These are phyloP conservation scores for Paramormyrops kingsleyae DNA, from an alignment of 2,113 vertebrate genomes.

Conservation along the genomic window DNA sequence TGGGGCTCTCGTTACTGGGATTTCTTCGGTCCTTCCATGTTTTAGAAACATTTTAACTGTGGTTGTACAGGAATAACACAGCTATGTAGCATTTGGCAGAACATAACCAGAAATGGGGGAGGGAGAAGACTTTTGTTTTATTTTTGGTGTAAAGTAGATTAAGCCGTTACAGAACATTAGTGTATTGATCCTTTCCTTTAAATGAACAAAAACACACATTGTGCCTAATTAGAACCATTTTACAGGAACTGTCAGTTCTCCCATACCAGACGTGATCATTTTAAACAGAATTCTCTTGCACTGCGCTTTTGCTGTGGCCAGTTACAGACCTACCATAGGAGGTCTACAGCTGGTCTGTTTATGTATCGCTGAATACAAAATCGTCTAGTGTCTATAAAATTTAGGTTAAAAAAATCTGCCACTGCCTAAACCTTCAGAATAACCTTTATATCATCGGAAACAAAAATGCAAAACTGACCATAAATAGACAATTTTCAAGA, in stretches of 20 bases:
- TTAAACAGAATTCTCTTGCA: slow-evolving; percentile 54
- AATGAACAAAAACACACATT: slow-evolving; percentile 78
- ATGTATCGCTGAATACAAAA: neutral
- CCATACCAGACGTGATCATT: slow-evolving; percentile 77
- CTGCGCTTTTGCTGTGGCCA: neutral
- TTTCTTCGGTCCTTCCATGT: neutral
- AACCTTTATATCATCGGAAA: neutral
- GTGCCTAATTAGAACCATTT: slow-evolving; percentile 81
- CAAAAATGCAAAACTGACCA: neutral
- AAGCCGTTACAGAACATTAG: slow-evolving; percentile 80
- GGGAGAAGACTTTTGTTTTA: slow-evolving; percentile 15
- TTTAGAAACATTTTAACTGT: slow-evolving; percentile 21
- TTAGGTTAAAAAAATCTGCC: neutral
- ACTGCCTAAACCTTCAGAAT: neutral
- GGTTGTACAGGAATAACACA: slow-evolving; percentile 11
- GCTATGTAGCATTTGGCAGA: slow-evolving; percentile 2
- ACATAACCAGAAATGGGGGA: neutral
- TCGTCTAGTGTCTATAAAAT: neutral
- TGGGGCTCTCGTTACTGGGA: neutral
- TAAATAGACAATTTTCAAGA: neutral
- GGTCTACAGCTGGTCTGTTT: neutral
- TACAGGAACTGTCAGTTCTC: slow-evolving; percentile 80
- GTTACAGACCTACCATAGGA: neutral
- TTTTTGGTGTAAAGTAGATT: slow-evolving; percentile 54
- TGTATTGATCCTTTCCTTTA: slow-evolving; percentile 79